Evolutionary conservation across 2,888 invertebrate species (phyloP), one percentile per base, ranked within the genome.

Genomic region (Pristionchus mayeri): DNA sequence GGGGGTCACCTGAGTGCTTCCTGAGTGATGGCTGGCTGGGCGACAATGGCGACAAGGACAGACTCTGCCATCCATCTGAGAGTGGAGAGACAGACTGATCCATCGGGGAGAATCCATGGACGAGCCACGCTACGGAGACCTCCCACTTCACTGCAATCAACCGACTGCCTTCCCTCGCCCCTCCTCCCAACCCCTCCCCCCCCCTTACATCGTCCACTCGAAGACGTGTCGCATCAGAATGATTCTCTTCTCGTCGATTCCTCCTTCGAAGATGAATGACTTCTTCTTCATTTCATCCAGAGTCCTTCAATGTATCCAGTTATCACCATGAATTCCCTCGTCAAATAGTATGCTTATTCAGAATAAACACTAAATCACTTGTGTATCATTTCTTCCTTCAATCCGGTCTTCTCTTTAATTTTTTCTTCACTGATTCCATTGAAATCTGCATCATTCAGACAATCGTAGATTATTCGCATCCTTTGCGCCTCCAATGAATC

Each of bases 11-110:
- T 84, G 63, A 92, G 83, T 60, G 91, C 89, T 27, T 88, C 86
- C 13, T 89, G 16, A 30, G 86, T 85, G 37, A 91, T 88, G 13
- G 91, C 90, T 1, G 91, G 88, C 48, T 89, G 89, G 40, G 85
- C 86, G 9, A 90, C 86, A 16, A 92, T 86, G 21, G 87, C 80
- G 34, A 90, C 85, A 27, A 92, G 85, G 40, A 91, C 86, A 44
- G 87, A 88, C 83, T 92, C 92, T 52, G 90, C 86, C 87, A 92
- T 90, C 92, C 92, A 91, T 52, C 88, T 85, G 71, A 90, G 85
- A 1, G 87, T 88, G 11, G 87, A 82, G 6, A 87, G 80, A 37
- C 87, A 89, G 52, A 88, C 79, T 13, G 67, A 75, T 79, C 91
- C 92, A 52, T 85, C 85, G 4, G 91, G 87, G 13, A 86, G 60